A percentile compares a stretch with the other conserved stretches of the same genome.
phyloP scores from a whole-genome alignment of 2,113 vertebrate species.

The Mastomys coucha region DNA sequence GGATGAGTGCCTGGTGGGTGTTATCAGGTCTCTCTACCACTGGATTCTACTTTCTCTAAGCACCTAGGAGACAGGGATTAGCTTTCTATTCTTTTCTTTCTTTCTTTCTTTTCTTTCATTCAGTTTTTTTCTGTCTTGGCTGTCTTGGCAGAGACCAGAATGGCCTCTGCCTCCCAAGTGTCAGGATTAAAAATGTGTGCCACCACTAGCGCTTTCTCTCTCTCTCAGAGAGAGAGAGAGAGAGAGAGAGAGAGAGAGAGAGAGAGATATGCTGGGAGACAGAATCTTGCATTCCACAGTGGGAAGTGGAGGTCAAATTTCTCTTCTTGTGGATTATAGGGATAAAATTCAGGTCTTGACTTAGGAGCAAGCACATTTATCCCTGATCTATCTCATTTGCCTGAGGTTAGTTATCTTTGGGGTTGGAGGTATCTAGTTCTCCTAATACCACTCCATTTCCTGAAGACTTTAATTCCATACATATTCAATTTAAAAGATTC shows the following conservation, averaged over 20 bases:
- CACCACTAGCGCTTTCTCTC: too few relatives aligned
- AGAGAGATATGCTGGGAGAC: too few relatives aligned
- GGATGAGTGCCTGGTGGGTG: rapidly evolving
- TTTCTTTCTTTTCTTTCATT: neutral
- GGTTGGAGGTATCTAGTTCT: too few relatives aligned
- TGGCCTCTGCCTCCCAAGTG: too few relatives aligned
- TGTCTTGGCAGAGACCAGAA: too few relatives aligned
- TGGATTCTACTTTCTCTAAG: rapidly evolving
- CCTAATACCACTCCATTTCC: neutral
- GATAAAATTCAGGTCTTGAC: neutral
- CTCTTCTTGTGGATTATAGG: neutral
- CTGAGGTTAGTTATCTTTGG: neutral
- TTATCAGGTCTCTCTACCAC: rapidly evolving
- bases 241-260: too few relatives aligned
- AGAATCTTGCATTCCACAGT: too few relatives aligned
- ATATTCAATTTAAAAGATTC: neutral
- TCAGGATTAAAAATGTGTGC: too few relatives aligned
- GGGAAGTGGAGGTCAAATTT: neutral
- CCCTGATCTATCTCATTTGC: too few relatives aligned
- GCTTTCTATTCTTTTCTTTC: too few relatives aligned
- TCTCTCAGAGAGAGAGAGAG: too few relatives aligned
- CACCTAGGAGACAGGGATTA: rapidly evolving
- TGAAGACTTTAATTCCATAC: neutral
- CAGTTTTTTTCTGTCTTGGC: too few relatives aligned
- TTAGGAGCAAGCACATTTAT: neutral